Conservation (phyloP, 2,797 vertebrate species). For the Octomys mimax region DNA sequence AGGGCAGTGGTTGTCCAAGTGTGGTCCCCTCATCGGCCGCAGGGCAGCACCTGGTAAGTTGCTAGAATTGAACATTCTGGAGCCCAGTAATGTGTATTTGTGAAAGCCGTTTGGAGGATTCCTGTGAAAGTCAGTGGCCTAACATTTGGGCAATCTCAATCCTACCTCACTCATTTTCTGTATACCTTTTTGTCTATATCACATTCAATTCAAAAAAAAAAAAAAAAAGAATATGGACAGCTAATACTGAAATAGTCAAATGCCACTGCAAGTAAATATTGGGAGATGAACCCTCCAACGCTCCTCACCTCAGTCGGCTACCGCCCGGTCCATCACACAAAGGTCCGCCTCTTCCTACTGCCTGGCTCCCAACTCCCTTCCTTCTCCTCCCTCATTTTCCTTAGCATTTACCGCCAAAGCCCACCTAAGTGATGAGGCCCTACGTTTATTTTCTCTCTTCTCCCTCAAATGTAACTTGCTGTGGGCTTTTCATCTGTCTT, state of each 20-base stretch:
- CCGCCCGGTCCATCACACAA: background rate
- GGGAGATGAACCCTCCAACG: background rate
- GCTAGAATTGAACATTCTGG: background rate
- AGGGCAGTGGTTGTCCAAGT: background rate
- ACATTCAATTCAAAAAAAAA: background rate
- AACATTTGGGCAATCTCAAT: background rate
- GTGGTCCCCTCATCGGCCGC: background rate
- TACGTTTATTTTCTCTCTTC: background rate
- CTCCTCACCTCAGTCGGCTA: background rate
- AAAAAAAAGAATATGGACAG: background rate
- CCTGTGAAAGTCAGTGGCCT: background rate
- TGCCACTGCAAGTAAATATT: background rate
- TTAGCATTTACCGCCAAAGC: background rate
- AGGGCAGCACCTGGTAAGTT: background rate
- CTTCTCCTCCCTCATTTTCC: background rate
- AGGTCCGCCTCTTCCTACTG: background rate
- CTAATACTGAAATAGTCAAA: background rate
- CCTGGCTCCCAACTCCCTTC: background rate
- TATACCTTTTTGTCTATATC: slow-evolving; percentile 20
- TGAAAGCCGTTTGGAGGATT: background rate
- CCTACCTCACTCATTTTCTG: background rate
- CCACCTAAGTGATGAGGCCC: background rate
- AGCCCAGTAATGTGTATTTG: background rate
- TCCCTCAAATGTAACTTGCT: background rate
- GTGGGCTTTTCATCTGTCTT: background rate